phyloP scores from a whole-genome alignment of 2,113 vertebrate species.

The Prinia subflava region DNA sequence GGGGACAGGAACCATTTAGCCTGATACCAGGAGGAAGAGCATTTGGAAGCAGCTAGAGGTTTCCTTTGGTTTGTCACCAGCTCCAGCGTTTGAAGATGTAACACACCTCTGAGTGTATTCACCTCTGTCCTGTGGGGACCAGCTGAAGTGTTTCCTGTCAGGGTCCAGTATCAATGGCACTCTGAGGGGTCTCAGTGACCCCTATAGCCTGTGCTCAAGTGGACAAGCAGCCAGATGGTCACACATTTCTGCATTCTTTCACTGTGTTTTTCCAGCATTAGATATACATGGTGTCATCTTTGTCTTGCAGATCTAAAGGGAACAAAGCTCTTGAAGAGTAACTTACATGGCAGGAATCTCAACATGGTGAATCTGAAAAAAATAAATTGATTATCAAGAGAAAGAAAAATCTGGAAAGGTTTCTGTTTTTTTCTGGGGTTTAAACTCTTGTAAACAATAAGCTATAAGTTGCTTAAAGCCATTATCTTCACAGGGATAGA shows the following conservation, averaged over 20 bases:
- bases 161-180: conserved; percentile 63
- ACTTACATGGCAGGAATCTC: neutral
- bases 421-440: neutral
- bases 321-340: neutral
- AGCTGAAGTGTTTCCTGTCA: conserved; percentile 73
- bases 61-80: conserved; percentile 51
- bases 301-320: conserved; percentile 21
- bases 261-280: conserved; percentile 64
- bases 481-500: neutral
- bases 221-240: conserved; percentile 74
- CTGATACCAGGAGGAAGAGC: neutral
- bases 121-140: conserved; percentile 41
- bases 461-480: neutral
- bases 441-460: neutral
- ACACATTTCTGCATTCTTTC: conserved; percentile 67
- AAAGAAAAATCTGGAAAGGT: neutral
- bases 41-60: neutral
- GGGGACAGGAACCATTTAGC: neutral
- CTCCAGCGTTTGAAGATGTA: conserved; percentile 39
- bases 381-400: neutral
- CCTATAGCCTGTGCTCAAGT: conserved; percentile 78
- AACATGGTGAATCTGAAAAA: neutral
- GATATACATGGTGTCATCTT: conserved; percentile 22
- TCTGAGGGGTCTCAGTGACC: conserved; percentile 74
- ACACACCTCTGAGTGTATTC: conserved; percentile 43